Conservation (phyloP, 2,888 invertebrate species). For the Cyaniris semiargus region DNA sequence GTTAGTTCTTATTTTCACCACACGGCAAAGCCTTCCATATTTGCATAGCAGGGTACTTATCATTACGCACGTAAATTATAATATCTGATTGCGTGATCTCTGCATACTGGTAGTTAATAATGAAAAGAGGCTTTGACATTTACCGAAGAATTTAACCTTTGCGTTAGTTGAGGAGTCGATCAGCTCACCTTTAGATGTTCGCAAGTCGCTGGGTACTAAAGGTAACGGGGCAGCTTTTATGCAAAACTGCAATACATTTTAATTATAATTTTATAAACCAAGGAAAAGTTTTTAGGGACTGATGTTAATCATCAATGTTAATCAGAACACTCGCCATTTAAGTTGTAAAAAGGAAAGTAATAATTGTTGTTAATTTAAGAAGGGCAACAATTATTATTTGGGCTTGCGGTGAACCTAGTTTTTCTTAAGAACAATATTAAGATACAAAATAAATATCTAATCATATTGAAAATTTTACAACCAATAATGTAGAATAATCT, state of each 20-base stretch:
- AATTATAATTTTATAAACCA: neutral
- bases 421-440: no score
- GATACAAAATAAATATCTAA: no score
- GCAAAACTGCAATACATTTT: neutral
- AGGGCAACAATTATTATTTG: no score
- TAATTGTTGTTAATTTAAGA: no score
- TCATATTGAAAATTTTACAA: no score
- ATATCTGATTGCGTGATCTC: neutral
- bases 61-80: neutral
- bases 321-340: neutral
- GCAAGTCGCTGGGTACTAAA: constrained; percentile 35
- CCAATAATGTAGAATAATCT: no score
- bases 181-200: constrained; percentile 34
- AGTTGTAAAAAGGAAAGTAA: neutral
- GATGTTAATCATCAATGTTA: neutral
- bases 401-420: no score
- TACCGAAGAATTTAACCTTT: constrained; percentile 42
- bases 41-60: neutral
- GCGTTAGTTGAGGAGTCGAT: constrained; percentile 27
- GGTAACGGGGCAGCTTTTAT: constrained; percentile 16
- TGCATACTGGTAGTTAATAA: neutral
- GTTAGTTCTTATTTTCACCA: no score
- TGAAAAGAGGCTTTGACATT: constrained; percentile 40
- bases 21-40: no score
- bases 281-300: neutral